phyloP scores from a whole-genome alignment of 2,113 vertebrate genomes.

The Siphamia tubifer region DNA sequence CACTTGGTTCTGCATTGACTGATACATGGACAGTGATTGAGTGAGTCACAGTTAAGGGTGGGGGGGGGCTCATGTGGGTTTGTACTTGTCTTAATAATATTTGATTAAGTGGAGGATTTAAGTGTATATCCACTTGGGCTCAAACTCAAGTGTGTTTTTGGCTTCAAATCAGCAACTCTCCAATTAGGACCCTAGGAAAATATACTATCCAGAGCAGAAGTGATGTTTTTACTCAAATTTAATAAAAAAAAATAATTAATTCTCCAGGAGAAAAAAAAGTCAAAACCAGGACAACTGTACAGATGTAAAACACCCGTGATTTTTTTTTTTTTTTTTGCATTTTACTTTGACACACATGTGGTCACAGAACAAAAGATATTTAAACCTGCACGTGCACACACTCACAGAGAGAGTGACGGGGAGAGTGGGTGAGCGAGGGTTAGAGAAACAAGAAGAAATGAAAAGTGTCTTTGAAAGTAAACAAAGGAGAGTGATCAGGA shows the following conservation, averaged over 20 bases:
- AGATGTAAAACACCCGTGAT: slow-evolving; percentile 31
- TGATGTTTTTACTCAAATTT: slow-evolving; percentile 35
- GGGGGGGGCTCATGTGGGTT: slow-evolving; percentile 2
- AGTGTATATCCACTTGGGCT: slow-evolving; percentile 14
- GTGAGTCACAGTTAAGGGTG: background rate
- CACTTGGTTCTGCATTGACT: background rate
- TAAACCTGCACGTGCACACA: slow-evolving; percentile 31
- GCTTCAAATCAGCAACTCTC: slow-evolving; percentile 34
- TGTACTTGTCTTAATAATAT: background rate
- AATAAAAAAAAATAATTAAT: slow-evolving; percentile 26
- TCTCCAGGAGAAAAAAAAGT: background rate
- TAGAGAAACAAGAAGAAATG: slow-evolving; percentile 65
- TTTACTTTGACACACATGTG: slow-evolving; percentile 45
- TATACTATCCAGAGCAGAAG: slow-evolving; percentile 1
- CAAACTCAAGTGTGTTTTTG: slow-evolving; percentile 6
- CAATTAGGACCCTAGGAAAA: slow-evolving; percentile 38
- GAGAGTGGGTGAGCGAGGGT: slow-evolving; percentile 45
- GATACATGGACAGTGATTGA: background rate
- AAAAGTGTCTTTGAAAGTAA: slow-evolving; percentile 76
- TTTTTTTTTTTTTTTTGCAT: slow-evolving; percentile 13
- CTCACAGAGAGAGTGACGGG: slow-evolving; percentile 36
- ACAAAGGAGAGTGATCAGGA: slow-evolving; percentile 74
- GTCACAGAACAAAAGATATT: slow-evolving; percentile 51
- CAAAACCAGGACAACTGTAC: background rate
- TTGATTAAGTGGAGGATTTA: slow-evolving; percentile 8